Conservation (phyloP, 2,797 vertebrate species). For the Acrocephalus scirpaceus region DNA sequence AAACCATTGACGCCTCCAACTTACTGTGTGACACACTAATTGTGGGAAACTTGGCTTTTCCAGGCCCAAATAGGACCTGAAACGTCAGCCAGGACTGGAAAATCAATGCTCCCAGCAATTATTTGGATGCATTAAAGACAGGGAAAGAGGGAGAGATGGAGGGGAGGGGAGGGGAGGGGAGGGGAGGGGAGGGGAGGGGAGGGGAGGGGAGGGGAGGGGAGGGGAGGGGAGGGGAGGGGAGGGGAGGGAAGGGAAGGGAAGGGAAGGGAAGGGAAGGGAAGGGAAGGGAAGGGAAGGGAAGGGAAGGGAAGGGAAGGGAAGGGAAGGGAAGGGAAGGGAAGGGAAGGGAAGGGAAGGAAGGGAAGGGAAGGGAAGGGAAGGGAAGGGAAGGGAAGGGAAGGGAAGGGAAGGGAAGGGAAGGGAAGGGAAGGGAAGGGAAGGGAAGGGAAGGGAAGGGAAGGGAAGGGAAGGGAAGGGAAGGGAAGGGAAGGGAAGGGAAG, state of each 20-base stretch:
- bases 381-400: not conserved
- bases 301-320: no score
- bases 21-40: fast-evolving
- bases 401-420: not conserved
- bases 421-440: not conserved
- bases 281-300: not conserved
- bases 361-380: not conserved
- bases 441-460: not conserved
- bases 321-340: not conserved
- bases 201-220: no score
- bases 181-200: no score
- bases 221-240: no score
- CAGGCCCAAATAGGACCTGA: not conserved
- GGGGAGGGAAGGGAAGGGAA: no score
- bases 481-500: no score
- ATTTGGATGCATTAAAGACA: not conserved
- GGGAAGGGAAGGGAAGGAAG: no score
- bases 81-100: fast-evolving
- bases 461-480: no score
- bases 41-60: not conserved
- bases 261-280: not conserved
- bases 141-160: not conserved
- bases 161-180: not conserved
- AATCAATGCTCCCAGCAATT: not conserved
- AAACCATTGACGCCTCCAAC: not conserved